phyloP scores from a whole-genome alignment of 2,113 vertebrate species.

The Gila orcuttii region DNA sequence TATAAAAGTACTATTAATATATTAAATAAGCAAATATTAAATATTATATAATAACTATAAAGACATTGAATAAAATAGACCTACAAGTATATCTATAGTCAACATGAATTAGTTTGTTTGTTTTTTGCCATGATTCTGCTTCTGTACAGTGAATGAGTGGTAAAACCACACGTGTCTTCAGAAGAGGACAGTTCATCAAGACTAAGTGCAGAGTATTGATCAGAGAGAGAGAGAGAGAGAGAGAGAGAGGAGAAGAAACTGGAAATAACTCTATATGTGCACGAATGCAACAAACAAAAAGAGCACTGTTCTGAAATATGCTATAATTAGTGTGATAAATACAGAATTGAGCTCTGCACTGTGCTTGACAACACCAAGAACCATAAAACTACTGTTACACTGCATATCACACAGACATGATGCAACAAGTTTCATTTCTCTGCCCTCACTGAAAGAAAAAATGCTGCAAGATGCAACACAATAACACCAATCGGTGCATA shows the following conservation, averaged over 20 bases:
- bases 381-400: background rate
- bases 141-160: background rate
- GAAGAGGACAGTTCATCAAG: background rate
- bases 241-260: no score
- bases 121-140: background rate
- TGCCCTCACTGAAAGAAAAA: background rate
- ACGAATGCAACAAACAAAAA: no score
- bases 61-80: background rate
- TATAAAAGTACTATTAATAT: background rate
- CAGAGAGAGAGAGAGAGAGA: background rate
- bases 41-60: background rate
- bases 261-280: no score
- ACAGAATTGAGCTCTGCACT: background rate
- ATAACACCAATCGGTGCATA: background rate
- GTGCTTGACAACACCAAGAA: background rate
- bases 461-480: background rate
- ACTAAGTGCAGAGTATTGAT: slow-evolving; percentile 13
- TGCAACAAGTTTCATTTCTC: background rate
- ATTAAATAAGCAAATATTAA: background rate
- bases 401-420: background rate
- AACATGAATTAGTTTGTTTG: background rate
- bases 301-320: no score
- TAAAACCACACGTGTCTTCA: background rate
- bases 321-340: background rate
- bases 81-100: background rate